phyloP scores from a whole-genome alignment of 2,888 invertebrate species.

The Lepidochitona cinerea region DNA sequence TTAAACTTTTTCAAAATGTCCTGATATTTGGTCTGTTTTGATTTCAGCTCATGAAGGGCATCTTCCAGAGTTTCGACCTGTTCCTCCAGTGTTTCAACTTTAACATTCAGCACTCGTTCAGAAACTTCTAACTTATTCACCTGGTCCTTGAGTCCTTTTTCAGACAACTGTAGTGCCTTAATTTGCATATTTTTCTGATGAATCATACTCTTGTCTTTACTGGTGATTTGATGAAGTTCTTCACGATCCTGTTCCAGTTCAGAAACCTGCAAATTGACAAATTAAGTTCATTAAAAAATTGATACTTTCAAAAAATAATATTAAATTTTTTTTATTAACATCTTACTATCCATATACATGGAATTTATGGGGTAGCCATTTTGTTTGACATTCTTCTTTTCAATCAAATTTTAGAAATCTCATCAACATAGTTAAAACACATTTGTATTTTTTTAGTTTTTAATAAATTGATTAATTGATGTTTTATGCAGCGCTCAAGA shows the following conservation, averaged over 20 bases:
- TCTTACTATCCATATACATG: no score
- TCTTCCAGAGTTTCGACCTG: slow-evolving; percentile 38
- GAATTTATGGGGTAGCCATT: no score
- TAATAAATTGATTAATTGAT: no score
- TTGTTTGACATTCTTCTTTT: no score
- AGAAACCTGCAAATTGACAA: slow-evolving; percentile 42
- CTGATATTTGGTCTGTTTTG: slow-evolving; percentile 50
- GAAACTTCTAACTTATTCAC: slow-evolving; percentile 45
- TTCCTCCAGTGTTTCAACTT: slow-evolving; percentile 53
- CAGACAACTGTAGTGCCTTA: slow-evolving; percentile 55
- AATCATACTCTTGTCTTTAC: slow-evolving; percentile 63
- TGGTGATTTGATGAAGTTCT: slow-evolving; percentile 62
- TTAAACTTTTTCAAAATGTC: slow-evolving; percentile 54
- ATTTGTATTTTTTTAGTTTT: no score
- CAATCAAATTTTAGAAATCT: no score
- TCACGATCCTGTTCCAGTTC: slow-evolving; percentile 65
- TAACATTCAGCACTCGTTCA: slow-evolving; percentile 48
- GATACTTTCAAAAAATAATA: background rate
- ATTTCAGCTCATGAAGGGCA: slow-evolving; percentile 49
- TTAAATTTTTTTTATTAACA: no score
- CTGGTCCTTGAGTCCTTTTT: slow-evolving; percentile 60
- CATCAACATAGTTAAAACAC: no score
- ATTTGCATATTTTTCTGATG: slow-evolving; percentile 65
- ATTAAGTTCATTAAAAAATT: background rate
- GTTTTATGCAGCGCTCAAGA: no score